Percentiles rank a stretch among this genome's conserved stretches.
Evolutionary conservation across 1,140 invertebrate genomes (phyloP).

Genomic region (Drosophila pallidifrons): DNA sequence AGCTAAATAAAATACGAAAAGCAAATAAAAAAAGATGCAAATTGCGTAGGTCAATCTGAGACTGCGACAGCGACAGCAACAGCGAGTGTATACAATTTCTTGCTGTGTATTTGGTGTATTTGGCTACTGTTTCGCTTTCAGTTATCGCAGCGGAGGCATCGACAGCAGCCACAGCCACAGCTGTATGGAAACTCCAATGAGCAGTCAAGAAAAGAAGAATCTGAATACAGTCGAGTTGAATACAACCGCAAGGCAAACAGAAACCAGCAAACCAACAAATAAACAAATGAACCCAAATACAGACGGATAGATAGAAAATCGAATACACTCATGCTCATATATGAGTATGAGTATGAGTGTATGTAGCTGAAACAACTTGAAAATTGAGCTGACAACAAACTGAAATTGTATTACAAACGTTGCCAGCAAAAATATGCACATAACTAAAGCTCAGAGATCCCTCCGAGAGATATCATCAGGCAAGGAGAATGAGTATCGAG

Average conservation of each 20-base stretch:
- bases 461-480: slow-evolving; percentile 43
- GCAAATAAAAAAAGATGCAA: slow-evolving; percentile 37
- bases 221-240: slow-evolving; percentile 54
- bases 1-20: slow-evolving; percentile 6
- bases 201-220: slow-evolving; percentile 59
- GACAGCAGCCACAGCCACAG: slow-evolving; percentile 20
- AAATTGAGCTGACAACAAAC: slow-evolving; percentile 81
- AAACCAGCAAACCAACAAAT: slow-evolving; percentile 57
- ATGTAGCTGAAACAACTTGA: slow-evolving; percentile 67
- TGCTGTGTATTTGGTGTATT: slow-evolving; percentile 49
- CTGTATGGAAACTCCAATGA: slow-evolving; percentile 46
- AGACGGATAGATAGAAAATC: slow-evolving; percentile 30
- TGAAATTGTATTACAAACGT: slow-evolving; percentile 77
- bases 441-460: slow-evolving; percentile 72
- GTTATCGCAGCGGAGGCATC: slow-evolving; percentile 63
- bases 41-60: slow-evolving; percentile 45
- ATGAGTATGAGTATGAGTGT: slow-evolving; percentile 23
- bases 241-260: slow-evolving; percentile 47
- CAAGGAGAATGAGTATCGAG: slow-evolving; percentile 14
- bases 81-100: slow-evolving; percentile 35
- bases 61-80: not conserved
- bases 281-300: slow-evolving; percentile 54
- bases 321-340: slow-evolving; percentile 13
- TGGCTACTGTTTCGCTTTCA: slow-evolving; percentile 24
- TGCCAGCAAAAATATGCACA: slow-evolving; percentile 69